Evolutionary conservation across 2,113 vertebrate genomes (phyloP).

Genomic region (Ranitomeya imitator): DNA sequence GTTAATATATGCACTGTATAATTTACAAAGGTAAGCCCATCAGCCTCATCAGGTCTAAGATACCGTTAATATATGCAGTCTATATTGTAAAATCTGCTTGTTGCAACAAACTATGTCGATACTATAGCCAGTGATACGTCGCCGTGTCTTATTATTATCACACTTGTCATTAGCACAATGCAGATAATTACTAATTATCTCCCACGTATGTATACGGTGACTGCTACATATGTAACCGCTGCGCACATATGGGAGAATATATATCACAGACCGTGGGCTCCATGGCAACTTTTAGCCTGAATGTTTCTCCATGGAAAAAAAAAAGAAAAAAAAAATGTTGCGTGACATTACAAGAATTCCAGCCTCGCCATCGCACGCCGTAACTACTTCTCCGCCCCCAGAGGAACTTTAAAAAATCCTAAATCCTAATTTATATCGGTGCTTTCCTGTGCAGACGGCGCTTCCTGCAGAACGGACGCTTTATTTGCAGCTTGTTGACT

Average conservation of each 20-base stretch:
- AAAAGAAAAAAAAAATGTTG: not conserved
- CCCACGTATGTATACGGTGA: no score
- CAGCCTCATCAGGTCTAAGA: no score
- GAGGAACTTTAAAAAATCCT: not conserved
- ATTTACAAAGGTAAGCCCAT: no score
- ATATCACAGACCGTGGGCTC: not conserved
- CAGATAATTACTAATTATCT: no score
- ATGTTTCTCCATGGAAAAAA: not conserved
- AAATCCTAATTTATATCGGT: not conserved
- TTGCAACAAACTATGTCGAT: no score
- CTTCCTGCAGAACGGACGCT: not conserved
- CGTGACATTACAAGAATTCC: not conserved
- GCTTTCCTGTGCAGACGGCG: not conserved
- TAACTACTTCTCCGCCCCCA: not conserved
- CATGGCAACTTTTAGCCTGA: not conserved
- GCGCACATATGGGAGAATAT: not conserved
- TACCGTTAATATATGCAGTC: no score
- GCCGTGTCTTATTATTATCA: no score
- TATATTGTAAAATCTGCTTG: no score
- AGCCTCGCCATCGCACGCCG: not conserved
- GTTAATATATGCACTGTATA: no score
- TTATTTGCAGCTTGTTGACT: conserved; percentile 5
- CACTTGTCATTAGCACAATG: no score
- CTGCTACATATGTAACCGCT: no score
- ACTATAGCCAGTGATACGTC: no score